Conservation (phyloP, 92 coral and sea anemone species). For the Desmophyllum pertusum region DNA sequence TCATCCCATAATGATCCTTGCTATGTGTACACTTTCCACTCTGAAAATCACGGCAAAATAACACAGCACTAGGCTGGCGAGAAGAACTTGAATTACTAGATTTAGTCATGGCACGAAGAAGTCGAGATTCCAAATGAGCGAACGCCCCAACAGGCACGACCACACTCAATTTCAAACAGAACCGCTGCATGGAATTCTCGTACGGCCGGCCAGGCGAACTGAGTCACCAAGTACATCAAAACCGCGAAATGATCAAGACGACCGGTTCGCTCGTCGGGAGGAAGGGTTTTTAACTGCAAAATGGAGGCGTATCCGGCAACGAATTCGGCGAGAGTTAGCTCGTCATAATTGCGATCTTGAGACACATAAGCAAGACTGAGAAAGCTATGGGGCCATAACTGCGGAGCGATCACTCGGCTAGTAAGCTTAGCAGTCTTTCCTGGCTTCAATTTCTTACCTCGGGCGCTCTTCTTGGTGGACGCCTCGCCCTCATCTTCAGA, state of each 20-base stretch:
- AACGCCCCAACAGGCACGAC: slow-evolving; percentile 26
- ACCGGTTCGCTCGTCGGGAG: background rate
- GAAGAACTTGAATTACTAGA: background rate
- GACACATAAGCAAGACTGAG: slow-evolving; percentile 5
- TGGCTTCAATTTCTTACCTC: slow-evolving; percentile 22
- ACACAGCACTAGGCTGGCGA: too few species aligned
- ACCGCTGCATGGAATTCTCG: slow-evolving; percentile 25
- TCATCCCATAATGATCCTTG: too few species aligned
- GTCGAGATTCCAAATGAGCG: slow-evolving; percentile 17
- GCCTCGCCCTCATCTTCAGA: slow-evolving; percentile 7
- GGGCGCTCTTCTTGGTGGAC: background rate
- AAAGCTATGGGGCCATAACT: background rate
- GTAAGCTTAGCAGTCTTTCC: slow-evolving; percentile 26
- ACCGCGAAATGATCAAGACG: slow-evolving; percentile 10
- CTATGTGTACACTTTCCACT: too few species aligned
- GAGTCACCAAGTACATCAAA: background rate
- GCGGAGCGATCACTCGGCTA: slow-evolving; percentile 16
- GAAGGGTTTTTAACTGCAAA: background rate
- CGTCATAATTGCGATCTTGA: background rate
- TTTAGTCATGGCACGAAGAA: background rate
- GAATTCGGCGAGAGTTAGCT: slow-evolving; percentile 19
- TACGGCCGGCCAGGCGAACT: slow-evolving; percentile 9
- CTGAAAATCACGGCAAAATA: too few species aligned
- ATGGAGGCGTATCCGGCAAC: slow-evolving; percentile 19
- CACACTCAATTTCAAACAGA: slow-evolving; percentile 34